These are phyloP conservation scores for Megaceryle torquata DNA, from an alignment of 2,113 vertebrate species.

Conservation along the genomic window DNA sequence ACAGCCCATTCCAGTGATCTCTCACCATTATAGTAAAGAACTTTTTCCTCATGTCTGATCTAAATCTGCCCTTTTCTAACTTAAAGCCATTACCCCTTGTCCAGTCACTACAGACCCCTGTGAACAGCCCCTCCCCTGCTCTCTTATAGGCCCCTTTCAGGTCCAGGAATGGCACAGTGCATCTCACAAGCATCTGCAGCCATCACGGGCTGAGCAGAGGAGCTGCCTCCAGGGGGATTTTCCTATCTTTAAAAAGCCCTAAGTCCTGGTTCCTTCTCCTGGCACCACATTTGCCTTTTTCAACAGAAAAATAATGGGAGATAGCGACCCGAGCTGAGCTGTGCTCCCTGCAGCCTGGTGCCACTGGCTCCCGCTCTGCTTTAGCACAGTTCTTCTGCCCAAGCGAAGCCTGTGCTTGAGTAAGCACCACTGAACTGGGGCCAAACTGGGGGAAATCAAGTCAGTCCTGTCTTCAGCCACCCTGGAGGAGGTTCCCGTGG, in stretches of 20 bases:
- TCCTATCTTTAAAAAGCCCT: neutral
- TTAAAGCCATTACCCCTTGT: too few species aligned
- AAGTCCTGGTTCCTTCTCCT: neutral
- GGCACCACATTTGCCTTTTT: neutral
- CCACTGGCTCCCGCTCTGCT: neutral
- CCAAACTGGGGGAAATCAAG: neutral
- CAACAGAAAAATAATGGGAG: neutral
- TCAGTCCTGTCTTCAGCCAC: neutral
- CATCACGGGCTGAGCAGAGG: neutral
- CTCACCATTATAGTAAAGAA: too few species aligned
- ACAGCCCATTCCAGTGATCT: too few species aligned
- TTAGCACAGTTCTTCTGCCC: neutral
- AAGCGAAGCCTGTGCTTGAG: neutral
- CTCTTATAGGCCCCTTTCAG: too few species aligned
- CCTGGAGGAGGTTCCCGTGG: neutral
- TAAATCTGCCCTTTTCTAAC: too few species aligned
- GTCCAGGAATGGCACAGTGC: neutral
- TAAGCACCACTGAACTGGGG: neutral
- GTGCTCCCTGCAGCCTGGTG: neutral
- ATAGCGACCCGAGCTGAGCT: neutral
- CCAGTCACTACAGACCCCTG: too few species aligned
- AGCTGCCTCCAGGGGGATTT: neutral
- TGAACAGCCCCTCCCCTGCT: too few species aligned
- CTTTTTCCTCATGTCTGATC: too few species aligned
- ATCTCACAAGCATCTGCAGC: neutral